Base-by-base conservation (phyloP, 2,888 invertebrate species). In the Drosophila silvestris region DNA sequence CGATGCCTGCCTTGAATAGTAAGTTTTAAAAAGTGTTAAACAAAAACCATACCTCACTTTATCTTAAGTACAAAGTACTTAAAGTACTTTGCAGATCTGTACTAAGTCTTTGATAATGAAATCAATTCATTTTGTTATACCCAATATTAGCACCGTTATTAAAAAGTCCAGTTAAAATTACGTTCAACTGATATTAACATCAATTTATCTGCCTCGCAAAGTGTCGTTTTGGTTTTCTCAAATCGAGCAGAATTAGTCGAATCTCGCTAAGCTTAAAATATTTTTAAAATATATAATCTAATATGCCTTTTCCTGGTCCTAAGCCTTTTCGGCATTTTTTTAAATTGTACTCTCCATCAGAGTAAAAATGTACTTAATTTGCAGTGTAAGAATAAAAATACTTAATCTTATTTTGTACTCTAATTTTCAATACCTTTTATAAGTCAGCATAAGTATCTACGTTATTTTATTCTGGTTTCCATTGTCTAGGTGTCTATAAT, bases 1-100 rank as follows among this genome's bases (percentile, higher is more conserved):
- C 92, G 12, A 91, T 91, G 91, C 91, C 93, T 12, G 87, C 91
- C 65, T 67, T 92, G 26, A 76, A 76, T 60, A 91, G 92, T 92
- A 81, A 92, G 91, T 91, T 44, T 0, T 26, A 2, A 32, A 35
- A 63, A 39, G 22, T 26, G 3, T 14, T 32, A 0, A 37, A n/a
- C 26, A 16, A 16, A 16, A n/a, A 0, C 2, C 2, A n/a, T 5
- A 5, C 5, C 41, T 41, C 9, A 9, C 1, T 4, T 39, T n/a
- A 44, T 14, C 44, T 22, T 14, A 4, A 6, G 28, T 4, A 28
- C 28, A 28, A 28, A 28, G 28, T 5, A 5, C 28, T 28, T 3
- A 14, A 44, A 22, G 14, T 6, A n/a, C n/a, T n/a, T 41, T n/a
- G 41, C 41, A 41, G n/a, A 14, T 12, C 44, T 22, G 44, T 44